Evolutionary conservation across 2,113 vertebrate genomes (phyloP).

Genomic region (Paedocypris sp.): DNA sequence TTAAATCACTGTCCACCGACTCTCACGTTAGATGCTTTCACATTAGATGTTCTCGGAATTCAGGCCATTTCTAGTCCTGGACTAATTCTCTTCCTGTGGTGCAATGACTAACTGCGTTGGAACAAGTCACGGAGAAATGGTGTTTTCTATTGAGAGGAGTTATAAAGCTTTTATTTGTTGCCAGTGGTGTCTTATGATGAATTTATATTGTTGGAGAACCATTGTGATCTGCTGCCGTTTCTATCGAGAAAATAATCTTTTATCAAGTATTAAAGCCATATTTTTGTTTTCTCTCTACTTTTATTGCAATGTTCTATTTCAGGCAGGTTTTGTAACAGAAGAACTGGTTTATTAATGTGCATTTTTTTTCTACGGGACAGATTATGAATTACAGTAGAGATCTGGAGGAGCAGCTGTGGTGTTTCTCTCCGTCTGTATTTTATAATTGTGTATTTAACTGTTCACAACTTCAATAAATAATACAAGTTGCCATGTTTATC

Average conservation of each 20-base stretch:
- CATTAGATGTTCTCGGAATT: too few species aligned
- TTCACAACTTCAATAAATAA: conserved; percentile 37
- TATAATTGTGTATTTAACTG: conserved; percentile 33
- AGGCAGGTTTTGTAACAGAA: not conserved
- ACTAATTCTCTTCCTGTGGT: too few species aligned
- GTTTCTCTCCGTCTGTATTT: conserved; percentile 38
- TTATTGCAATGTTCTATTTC: conserved; percentile 33
- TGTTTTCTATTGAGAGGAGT: conserved; percentile 39
- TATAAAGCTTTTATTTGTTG: conserved; percentile 46
- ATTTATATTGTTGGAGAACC: conserved; percentile 41
- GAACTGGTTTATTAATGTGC: not conserved
- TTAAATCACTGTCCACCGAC: too few species aligned
- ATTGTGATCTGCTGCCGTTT: conserved; percentile 24
- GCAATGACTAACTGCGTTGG: conserved; percentile 44
- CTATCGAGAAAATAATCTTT: conserved; percentile 30
- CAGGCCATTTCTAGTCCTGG: too few species aligned
- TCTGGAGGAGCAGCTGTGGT: too few species aligned
- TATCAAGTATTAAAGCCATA: conserved; percentile 55
- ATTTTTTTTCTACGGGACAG: too few species aligned
- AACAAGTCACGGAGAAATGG: conserved; percentile 51
- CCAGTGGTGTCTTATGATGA: conserved; percentile 43
- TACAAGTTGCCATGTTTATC: too few species aligned
- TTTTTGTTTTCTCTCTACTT: conserved; percentile 35
- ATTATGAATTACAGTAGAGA: too few species aligned
- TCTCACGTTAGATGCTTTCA: too few species aligned